Conservation (phyloP, 2,113 vertebrate species). For the Semicossyphus pulcher region DNA sequence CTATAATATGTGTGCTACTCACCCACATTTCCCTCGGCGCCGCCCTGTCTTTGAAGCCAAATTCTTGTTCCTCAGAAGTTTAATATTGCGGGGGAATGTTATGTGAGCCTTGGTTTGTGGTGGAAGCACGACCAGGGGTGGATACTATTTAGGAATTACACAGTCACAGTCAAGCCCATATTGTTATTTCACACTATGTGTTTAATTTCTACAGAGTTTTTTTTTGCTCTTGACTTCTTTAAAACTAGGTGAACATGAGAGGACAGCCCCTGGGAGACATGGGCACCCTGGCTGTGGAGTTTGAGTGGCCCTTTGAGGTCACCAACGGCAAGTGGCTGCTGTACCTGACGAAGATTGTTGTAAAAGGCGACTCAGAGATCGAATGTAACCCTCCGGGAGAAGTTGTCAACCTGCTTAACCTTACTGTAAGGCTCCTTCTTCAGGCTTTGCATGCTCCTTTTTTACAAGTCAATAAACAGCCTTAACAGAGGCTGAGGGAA, state of each 20-base stretch:
- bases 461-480: too few relatives aligned
- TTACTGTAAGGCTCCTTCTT: conserved; percentile 86
- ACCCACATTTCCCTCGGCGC: conserved; percentile 54
- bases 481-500: background rate
- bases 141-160: conserved; percentile 54
- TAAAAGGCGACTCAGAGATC: conserved; percentile 76
- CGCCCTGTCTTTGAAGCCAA: conserved; percentile 59
- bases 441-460: background rate
- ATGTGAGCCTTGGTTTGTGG: conserved; percentile 63
- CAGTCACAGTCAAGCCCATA: conserved; percentile 8
- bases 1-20: conserved; percentile 26
- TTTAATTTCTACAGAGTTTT: conserved; percentile 13
- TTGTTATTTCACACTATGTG: conserved; percentile 2
- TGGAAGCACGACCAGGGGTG: conserved; percentile 45
- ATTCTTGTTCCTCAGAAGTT: conserved; percentile 31
- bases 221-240: too few relatives aligned
- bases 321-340: conserved; percentile 95
- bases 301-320: conserved; percentile 93
- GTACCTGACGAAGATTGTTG: conserved; percentile 90
- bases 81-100: conserved; percentile 58
- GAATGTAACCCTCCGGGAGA: conserved; percentile 85
- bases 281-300: conserved; percentile 88
- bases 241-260: conserved; percentile 85
- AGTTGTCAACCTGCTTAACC: conserved; percentile 89
- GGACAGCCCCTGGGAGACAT: conserved; percentile 84